Evolutionary conservation across 2,888 invertebrate genomes (phyloP).

Genomic region (Luperina nickerlii): DNA sequence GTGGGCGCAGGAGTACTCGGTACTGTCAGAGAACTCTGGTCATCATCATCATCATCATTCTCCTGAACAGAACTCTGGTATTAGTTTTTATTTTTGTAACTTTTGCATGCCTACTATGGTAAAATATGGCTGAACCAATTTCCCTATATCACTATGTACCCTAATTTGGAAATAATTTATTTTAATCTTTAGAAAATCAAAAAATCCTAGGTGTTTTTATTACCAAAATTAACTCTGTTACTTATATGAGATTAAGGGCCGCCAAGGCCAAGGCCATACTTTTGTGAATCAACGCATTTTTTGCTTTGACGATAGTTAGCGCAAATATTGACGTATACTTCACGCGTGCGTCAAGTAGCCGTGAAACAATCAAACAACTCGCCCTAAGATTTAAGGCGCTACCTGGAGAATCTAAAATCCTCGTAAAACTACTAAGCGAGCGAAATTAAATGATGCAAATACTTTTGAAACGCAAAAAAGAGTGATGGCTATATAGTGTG

Average conservation of each 20-base stretch:
- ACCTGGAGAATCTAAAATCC: too few relatives aligned
- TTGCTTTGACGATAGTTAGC: background rate
- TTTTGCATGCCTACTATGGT: background rate
- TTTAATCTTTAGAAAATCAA: too few relatives aligned
- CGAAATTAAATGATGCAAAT: too few relatives aligned
- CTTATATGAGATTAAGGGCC: too few relatives aligned
- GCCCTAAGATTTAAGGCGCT: background rate
- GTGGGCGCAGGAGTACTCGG: background rate
- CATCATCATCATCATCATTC: too few relatives aligned
- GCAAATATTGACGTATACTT: background rate
- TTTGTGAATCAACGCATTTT: background rate
- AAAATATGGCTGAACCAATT: background rate
- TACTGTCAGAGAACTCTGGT: background rate
- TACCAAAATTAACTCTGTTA: too few relatives aligned
- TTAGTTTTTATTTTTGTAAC: background rate
- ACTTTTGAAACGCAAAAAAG: too few relatives aligned
- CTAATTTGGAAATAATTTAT: background rate
- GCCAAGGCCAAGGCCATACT: background rate
- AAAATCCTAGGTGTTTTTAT: background rate
- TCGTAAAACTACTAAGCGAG: too few relatives aligned
- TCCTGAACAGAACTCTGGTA: background rate
- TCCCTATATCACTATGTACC: too few relatives aligned
- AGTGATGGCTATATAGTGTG: too few relatives aligned
- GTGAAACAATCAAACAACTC: background rate
- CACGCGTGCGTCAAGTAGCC: background rate